Evolutionary conservation across 2,888 invertebrate species (phyloP), one percentile per base, ranked within the genome.

Genomic region (Xestia ashworthii): DNA sequence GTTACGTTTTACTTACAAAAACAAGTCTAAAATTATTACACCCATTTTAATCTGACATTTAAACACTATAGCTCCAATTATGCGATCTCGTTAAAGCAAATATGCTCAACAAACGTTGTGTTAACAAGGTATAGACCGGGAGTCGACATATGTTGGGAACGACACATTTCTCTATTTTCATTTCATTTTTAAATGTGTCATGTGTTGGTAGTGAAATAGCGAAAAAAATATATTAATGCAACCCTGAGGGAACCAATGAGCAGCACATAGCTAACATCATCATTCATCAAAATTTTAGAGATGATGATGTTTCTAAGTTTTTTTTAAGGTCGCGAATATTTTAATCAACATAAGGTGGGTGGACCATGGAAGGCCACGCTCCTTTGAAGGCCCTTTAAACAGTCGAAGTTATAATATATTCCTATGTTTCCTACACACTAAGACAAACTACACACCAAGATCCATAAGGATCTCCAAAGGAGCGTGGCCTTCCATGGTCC

Each of bases 21-120:
- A 22, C 16, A 4, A 25, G 3, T 3, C 41, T 32, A n/a, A 11
- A 25, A 32, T 48, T 44, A 14, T 80, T 38, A 68, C 38, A 55
- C 60, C n/a, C 11, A 19, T 55, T 74, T 66, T 64, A 64, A 81
- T 81, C 82, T 44, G 55, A 11, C n/a, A 50, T 75, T 74, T 53
- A 55, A 62, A 62, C 48, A 46, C 41, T 55, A 25, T 48, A 67
- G 48, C 66, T 38, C 22, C 41, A 77, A 71, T 77, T 82, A 77
- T 50, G 78, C 58, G 66, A 48, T 50, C 32, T 70, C 46, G 41
- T 66, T 41, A 70, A 32, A 71, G 66, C 41, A 82, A 76, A 82
- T 70, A 48, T 65, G 32, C 53, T 70, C 32, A 53, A 19, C 32
- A 76, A 60, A 82, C 60, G n/a, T 46, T 25, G 66, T 82, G 60